A percentile compares a stretch with the other conserved stretches of the same genome.
These are phyloP conservation scores for Galerucella calmariensis DNA, from an alignment of 2,888 invertebrate genomes.

Conservation along the genomic window DNA sequence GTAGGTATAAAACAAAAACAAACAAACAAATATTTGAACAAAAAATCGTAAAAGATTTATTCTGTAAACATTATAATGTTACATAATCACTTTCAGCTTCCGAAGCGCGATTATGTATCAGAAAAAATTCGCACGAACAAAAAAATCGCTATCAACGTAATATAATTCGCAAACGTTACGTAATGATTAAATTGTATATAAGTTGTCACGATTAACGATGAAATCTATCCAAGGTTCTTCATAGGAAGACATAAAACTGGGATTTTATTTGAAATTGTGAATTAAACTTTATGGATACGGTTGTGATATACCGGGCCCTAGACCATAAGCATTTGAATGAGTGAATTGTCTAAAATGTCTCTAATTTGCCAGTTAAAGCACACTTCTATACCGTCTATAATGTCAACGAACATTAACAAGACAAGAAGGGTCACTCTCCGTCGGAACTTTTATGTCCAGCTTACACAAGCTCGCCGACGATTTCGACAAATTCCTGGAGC, in stretches of 20 bases:
- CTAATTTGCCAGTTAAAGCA: too few relatives aligned
- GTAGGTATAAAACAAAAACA: not conserved
- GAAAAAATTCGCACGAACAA: not conserved
- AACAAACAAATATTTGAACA: not conserved
- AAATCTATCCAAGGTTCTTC: conserved; percentile 6
- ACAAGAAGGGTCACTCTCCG: too few relatives aligned
- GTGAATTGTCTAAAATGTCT: too few relatives aligned
- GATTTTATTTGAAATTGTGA: not conserved
- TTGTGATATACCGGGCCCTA: not conserved
- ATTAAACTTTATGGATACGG: not conserved
- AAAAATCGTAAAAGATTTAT: not conserved
- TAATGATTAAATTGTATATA: not conserved
- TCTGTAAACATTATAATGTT: not conserved
- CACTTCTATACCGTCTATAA: too few relatives aligned
- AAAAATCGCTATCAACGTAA: not conserved
- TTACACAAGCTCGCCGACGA: too few relatives aligned
- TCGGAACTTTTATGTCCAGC: too few relatives aligned
- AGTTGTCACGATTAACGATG: not conserved
- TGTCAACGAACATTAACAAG: too few relatives aligned
- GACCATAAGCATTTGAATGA: too few relatives aligned
- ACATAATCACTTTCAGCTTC: not conserved
- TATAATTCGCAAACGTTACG: not conserved
- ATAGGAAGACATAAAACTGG: not conserved
- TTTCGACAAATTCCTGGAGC: too few relatives aligned
- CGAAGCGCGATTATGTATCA: not conserved